These are phyloP conservation scores for Cydia amplana DNA, from an alignment of 1,140 invertebrate genomes.

Conservation along the genomic window DNA sequence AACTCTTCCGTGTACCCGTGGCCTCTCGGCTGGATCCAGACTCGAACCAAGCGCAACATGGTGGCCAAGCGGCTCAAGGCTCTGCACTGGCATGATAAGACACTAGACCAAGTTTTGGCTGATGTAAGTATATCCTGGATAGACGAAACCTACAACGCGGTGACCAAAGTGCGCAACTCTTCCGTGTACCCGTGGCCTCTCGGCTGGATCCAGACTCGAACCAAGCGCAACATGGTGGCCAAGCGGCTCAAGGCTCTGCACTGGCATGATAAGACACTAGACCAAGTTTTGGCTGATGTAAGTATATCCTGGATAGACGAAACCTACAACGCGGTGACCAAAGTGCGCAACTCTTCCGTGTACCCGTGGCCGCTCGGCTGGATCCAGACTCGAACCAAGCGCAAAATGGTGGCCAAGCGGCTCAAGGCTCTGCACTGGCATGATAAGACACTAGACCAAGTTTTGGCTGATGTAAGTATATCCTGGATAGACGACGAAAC, in stretches of 20 bases:
- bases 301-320: slow-evolving; percentile 88
- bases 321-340: slow-evolving; percentile 91
- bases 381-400: slow-evolving; percentile 90
- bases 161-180: slow-evolving; percentile 92
- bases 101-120: slow-evolving; percentile 87
- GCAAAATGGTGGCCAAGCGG: slow-evolving; percentile 84
- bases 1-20: slow-evolving; percentile 95
- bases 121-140: slow-evolving; percentile 87
- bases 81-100: slow-evolving; percentile 90
- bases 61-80: slow-evolving; percentile 87
- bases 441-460: slow-evolving; percentile 88
- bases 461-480: slow-evolving; percentile 81
- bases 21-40: slow-evolving; percentile 92
- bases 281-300: slow-evolving; percentile 86
- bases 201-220: slow-evolving; percentile 89
- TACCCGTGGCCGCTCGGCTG: slow-evolving; percentile 96
- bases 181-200: slow-evolving; percentile 96
- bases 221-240: slow-evolving; percentile 86
- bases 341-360: slow-evolving; percentile 90
- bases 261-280: slow-evolving; percentile 89
- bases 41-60: slow-evolving; percentile 87
- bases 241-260: slow-evolving; percentile 87
- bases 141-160: slow-evolving; percentile 88
- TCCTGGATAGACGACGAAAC: slow-evolving; percentile 92
- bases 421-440: slow-evolving; percentile 90